Percentiles rank a stretch among this genome's conserved stretches.
phyloP scores from a whole-genome alignment of 2,888 invertebrate species.

The Melinaea menophilus region DNA sequence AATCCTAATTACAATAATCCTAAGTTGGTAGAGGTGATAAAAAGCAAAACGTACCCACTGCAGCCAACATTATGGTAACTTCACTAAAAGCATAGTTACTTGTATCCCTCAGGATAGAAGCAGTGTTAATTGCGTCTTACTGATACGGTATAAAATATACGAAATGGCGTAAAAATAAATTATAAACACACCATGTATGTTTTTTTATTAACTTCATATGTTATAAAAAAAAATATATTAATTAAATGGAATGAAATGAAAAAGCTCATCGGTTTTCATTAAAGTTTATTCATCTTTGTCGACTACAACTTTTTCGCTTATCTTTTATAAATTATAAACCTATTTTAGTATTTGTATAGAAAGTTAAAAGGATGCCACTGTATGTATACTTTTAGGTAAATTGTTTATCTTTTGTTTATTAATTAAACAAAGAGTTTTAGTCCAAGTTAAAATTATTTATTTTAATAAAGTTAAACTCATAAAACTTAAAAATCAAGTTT shows the following conservation, averaged over 20 bases:
- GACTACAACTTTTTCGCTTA: background rate
- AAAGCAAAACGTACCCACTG: constrained; percentile 2
- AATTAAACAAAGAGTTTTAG: background rate
- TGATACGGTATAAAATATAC: constrained; percentile 18
- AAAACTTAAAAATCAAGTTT: background rate
- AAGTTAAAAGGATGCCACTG: constrained; percentile 13
- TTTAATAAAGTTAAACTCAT: background rate
- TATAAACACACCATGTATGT: background rate
- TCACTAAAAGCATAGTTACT: constrained; percentile 59
- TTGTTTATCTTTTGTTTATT: constrained; percentile 23
- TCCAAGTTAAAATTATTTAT: background rate
- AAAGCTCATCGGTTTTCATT: too few relatives aligned
- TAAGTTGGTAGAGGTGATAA: background rate
- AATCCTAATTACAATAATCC: background rate
- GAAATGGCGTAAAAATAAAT: constrained; percentile 2
- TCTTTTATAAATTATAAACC: constrained; percentile 5
- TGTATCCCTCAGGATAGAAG: constrained; percentile 39
- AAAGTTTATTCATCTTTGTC: too few relatives aligned
- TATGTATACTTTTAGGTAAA: constrained; percentile 22
- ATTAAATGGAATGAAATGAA: too few relatives aligned
- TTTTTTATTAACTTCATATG: background rate
- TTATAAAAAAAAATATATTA: background rate
- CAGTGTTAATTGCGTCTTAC: constrained; percentile 46
- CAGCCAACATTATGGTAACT: constrained; percentile 38
- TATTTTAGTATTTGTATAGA: background rate